A percentile compares a stretch with the other conserved stretches of the same genome.
These are phyloP conservation scores for Erpornis zantholeuca DNA, from an alignment of 2,113 vertebrate genomes.

Conservation along the genomic window DNA sequence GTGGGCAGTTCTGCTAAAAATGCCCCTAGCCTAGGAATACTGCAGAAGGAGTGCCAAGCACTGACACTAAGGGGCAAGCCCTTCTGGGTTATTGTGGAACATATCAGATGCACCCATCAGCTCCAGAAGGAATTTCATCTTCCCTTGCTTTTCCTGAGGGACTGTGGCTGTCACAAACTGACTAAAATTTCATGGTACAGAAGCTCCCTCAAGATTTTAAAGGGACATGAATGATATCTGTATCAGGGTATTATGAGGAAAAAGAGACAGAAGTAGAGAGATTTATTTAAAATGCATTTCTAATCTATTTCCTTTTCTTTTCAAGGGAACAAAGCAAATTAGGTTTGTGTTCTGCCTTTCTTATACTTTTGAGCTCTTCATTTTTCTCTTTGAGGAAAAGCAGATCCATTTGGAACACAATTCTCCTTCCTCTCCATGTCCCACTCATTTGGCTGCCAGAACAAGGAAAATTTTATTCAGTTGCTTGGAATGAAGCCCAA, in stretches of 20 bases:
- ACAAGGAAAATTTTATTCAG: background rate
- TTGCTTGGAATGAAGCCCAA: conserved; percentile 41
- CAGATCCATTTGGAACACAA: background rate
- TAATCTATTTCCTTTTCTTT: background rate
- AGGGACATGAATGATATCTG: background rate
- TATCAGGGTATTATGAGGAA: background rate
- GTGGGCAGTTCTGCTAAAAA: background rate
- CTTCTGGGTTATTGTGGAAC: background rate
- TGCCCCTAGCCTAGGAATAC: background rate
- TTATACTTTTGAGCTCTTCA: background rate
- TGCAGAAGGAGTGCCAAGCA: background rate
- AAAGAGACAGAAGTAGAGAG: background rate
- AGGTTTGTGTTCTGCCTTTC: background rate
- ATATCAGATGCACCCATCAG: background rate
- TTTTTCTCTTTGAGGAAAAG: background rate
- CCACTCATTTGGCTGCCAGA: background rate
- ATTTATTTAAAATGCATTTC: background rate
- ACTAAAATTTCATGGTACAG: background rate
- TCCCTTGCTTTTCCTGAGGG: background rate
- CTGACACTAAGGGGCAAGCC: background rate
- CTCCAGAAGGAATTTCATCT: background rate
- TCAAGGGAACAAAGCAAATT: background rate
- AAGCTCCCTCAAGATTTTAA: background rate
- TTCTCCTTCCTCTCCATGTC: background rate
- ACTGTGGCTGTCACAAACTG: background rate